Percentiles rank a stretch among this genome's conserved stretches.
phyloP scores from a whole-genome alignment of 2,797 vertebrate species.

The Buphagus erythrorhynchus region DNA sequence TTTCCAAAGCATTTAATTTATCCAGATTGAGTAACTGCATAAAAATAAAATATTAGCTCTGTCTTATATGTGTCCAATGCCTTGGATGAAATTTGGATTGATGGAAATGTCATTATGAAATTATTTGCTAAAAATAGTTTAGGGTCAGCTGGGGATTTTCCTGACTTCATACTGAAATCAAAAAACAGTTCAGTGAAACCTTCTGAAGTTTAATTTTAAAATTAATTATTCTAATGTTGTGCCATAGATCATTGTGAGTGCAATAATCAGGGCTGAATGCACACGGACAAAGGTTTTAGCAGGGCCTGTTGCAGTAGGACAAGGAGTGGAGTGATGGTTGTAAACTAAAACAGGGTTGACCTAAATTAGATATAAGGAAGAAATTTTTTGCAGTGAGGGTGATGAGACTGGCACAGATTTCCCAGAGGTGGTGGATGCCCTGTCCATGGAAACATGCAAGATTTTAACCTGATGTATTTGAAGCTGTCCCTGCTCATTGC shows the following conservation, averaged over 20 bases:
- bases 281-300: neutral
- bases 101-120: neutral
- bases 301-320: neutral
- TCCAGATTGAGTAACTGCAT: neutral
- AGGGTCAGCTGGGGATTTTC: neutral
- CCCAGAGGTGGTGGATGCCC: neutral
- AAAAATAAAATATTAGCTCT: neutral
- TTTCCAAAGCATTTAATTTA: slow-evolving; percentile 15
- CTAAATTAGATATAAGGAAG: neutral
- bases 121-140: neutral
- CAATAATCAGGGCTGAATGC: neutral
- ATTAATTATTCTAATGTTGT: neutral
- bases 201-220: neutral
- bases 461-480: neutral
- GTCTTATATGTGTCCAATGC: neutral
- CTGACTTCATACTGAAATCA: neutral
- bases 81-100: neutral
- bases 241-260: accelerated
- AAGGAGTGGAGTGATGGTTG: neutral
- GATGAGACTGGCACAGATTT: neutral
- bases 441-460: neutral
- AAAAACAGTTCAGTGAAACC: neutral
- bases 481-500: neutral
- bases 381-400: neutral
- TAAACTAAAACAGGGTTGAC: neutral